These are phyloP conservation scores for Eledone cirrhosa DNA, from an alignment of 2,888 invertebrate species.

Conservation along the genomic window DNA sequence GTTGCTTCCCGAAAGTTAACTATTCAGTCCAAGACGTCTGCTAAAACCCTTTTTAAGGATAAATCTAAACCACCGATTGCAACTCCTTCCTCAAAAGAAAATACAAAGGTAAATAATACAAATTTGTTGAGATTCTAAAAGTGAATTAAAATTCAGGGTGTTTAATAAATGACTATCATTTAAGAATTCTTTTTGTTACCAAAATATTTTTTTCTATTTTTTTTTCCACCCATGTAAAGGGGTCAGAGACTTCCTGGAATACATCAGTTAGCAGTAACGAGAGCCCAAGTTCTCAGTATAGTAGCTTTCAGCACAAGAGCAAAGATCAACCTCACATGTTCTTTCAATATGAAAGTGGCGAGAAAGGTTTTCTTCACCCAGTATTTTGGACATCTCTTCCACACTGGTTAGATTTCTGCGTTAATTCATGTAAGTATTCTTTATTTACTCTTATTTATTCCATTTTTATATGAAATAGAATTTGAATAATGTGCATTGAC, in stretches of 20 bases:
- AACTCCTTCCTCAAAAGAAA: conserved; percentile 1
- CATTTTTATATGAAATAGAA: no score
- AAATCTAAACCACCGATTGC: not conserved
- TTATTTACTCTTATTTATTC: no score
- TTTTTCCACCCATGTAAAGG: no score
- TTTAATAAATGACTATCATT: no score
- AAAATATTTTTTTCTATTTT: no score
- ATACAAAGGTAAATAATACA: not conserved
- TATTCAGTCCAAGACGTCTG: not conserved
- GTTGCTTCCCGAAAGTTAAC: conserved; percentile 2
- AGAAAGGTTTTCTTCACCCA: conserved; percentile 70
- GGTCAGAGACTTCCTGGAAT: not conserved
- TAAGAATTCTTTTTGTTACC: no score
- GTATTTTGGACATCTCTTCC: conserved; percentile 71
- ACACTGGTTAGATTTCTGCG: conserved; percentile 74
- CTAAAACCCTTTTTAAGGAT: not conserved
- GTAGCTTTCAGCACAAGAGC: not conserved
- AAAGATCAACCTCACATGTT: conserved; percentile 13
- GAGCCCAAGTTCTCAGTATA: not conserved
- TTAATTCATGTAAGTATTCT: conserved; percentile 48
- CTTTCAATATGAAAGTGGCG: conserved; percentile 68
- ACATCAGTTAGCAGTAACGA: not conserved
- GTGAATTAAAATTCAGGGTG: no score
- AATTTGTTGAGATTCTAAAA: no score
- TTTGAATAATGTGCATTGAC: no score